Base-by-base conservation (phyloP, 2,888 invertebrate genomes). In the Julus scanicus region DNA sequence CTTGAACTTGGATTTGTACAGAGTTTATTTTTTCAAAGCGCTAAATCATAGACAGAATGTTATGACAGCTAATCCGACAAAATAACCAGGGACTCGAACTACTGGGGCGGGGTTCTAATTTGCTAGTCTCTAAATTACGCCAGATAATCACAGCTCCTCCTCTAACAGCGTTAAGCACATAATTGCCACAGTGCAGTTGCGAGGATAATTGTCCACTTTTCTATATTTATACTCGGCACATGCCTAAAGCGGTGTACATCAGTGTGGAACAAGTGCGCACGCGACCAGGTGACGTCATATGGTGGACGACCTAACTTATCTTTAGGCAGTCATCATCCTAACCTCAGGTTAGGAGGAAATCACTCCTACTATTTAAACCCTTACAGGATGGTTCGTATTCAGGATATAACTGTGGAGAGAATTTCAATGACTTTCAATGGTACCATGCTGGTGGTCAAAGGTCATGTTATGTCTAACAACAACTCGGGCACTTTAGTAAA, bases 131-230 rank as follows among this genome's bases (percentile, higher is more conserved):
- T 29, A 71, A 71, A 71, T 71, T 29, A 29, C 71, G 11, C 29
- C 71, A 71, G 29, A 9, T 71, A 71, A 71, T 71, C 71, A 11
- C 71, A 9, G 71, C 71, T 29, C 71, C 29, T 71, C 71, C 71
- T 71, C 29, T 71, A 71, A 71, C 71, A 71, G 71, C 71, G 29
- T 8, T 71, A 71, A 71, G 71, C 71, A 71, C 71, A 71, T 71
- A 71, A 71, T 71, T 71, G 71, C 71, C 29, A 71, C 71, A 71
- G 71, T 71, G 71, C 71, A 71, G 71, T 29, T 71, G 71, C 20
- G 3, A n/a, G 29, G 71, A 71, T 71, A 71, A 71, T 71, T 71
- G 71, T 71, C 71, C 71, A 71, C 20, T 71, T 71, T 71, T 71
- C 71, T 71, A 71, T 71, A 71, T 29, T 29, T 71, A 71, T 29